Percentiles rank a stretch among this genome's conserved stretches.
Conservation (phyloP, 2,797 vertebrate genomes). For the Arctocebus calabarensis region DNA sequence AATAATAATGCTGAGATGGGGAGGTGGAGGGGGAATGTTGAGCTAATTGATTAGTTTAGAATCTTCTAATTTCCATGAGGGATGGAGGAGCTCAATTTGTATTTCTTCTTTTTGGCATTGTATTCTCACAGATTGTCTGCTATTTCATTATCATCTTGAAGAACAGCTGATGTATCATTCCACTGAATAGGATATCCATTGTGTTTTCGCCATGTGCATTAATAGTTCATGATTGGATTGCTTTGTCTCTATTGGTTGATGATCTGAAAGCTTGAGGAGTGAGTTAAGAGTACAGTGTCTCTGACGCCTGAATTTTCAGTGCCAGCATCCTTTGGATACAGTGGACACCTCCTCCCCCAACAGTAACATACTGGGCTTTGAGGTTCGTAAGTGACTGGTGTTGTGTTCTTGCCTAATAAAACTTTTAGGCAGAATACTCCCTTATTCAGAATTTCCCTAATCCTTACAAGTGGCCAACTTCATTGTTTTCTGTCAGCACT, state of each 20-base stretch:
- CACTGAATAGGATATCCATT: constrained; percentile 64
- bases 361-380: neutral
- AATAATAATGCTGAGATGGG: neutral
- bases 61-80: constrained; percentile 71
- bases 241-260: constrained; percentile 76
- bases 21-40: neutral
- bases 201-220: constrained; percentile 68
- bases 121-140: constrained; percentile 67
- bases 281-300: neutral
- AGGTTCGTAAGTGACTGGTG: neutral
- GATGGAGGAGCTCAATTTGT: constrained; percentile 56
- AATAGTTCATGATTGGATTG: constrained; percentile 76
- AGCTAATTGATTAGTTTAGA: constrained; percentile 78
- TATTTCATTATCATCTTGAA: constrained; percentile 78
- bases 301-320: constrained; percentile 20
- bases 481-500: neutral
- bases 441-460: neutral
- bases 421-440: neutral
- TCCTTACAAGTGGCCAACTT: neutral
- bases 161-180: constrained; percentile 61
- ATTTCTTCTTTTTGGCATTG: constrained; percentile 53
- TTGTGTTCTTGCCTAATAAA: constrained; percentile 52
- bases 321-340: neutral
- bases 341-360: neutral
- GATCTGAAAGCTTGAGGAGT: constrained; percentile 60